Percentiles rank a stretch among this genome's conserved stretches.
Evolutionary conservation across 2,797 vertebrate species (phyloP).

Genomic region (Leptoclinus maculatus): DNA sequence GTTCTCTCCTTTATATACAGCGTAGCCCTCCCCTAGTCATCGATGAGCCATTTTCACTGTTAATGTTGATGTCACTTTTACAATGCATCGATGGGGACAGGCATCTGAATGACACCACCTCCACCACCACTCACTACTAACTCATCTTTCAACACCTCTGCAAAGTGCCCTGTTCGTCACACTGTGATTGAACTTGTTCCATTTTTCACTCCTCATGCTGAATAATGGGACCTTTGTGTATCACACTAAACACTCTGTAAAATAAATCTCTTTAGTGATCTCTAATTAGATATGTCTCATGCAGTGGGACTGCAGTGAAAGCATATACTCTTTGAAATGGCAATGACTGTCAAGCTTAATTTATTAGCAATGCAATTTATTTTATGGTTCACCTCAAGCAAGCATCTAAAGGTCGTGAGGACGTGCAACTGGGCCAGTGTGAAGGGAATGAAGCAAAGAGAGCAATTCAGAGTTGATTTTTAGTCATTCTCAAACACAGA

Average conservation of each 20-base stretch:
- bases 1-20: constrained; percentile 81
- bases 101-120: constrained; percentile 85
- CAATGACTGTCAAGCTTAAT: constrained; percentile 75
- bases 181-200: constrained; percentile 70
- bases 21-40: constrained; percentile 83
- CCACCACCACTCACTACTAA: constrained; percentile 79
- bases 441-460: constrained; percentile 33
- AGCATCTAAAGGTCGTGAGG: constrained; percentile 67
- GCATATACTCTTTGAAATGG: constrained; percentile 73
- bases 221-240: constrained; percentile 44
- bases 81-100: constrained; percentile 83
- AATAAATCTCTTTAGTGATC: constrained; percentile 31
- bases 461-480: constrained; percentile 14
- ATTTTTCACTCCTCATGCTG: constrained; percentile 54
- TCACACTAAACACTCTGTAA: constrained; percentile 6
- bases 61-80: constrained; percentile 87
- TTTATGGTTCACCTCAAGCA: constrained; percentile 73
- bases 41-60: constrained; percentile 86
- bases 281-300: constrained; percentile 59
- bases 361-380: constrained; percentile 76
- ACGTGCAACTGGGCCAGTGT: constrained; percentile 50
- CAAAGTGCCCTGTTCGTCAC: constrained; percentile 61
- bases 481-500: constrained; percentile 21
- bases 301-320: constrained; percentile 64
- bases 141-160: constrained; percentile 85